Evolutionary conservation across 2,888 invertebrate genomes (phyloP).

Genomic region (Bugula neritina): DNA sequence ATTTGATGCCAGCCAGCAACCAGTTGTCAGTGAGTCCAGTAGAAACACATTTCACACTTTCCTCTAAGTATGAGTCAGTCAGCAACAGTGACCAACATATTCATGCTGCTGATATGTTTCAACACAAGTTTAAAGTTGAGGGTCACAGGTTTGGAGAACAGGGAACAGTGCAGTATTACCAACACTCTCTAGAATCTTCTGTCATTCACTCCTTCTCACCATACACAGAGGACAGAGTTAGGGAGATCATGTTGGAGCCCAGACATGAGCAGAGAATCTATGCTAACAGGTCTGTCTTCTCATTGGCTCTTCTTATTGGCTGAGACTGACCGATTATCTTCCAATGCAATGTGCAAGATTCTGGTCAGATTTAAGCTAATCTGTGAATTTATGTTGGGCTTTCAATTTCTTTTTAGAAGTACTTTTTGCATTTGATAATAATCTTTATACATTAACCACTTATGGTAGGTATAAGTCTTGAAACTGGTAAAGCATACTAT

Average conservation of each 20-base stretch:
- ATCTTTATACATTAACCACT: too few relatives aligned
- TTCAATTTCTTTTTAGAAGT: too few relatives aligned
- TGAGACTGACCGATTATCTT: too few relatives aligned
- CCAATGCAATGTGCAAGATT: too few relatives aligned
- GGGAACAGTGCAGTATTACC: background rate
- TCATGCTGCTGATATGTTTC: background rate
- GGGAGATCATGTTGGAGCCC: slow-evolving; percentile 32
- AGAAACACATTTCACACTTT: background rate
- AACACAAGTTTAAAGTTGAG: background rate
- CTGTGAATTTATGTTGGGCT: too few relatives aligned
- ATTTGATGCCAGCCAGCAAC: background rate
- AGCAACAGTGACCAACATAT: background rate
- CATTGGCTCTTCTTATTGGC: too few relatives aligned
- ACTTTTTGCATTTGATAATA: too few relatives aligned
- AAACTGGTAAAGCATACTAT: too few relatives aligned
- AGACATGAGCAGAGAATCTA: slow-evolving; percentile 33
- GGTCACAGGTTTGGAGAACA: background rate
- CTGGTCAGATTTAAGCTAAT: too few relatives aligned
- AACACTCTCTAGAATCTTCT: slow-evolving; percentile 9
- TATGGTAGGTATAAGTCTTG: too few relatives aligned
- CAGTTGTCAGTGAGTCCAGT: background rate
- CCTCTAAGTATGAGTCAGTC: background rate
- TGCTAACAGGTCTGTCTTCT: slow-evolving; percentile 34
- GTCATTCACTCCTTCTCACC: slow-evolving; percentile 36
- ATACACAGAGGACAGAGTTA: slow-evolving; percentile 32